These are phyloP conservation scores for Scaptomyza hsui DNA, from an alignment of 1,140 invertebrate species.

Conservation along the genomic window DNA sequence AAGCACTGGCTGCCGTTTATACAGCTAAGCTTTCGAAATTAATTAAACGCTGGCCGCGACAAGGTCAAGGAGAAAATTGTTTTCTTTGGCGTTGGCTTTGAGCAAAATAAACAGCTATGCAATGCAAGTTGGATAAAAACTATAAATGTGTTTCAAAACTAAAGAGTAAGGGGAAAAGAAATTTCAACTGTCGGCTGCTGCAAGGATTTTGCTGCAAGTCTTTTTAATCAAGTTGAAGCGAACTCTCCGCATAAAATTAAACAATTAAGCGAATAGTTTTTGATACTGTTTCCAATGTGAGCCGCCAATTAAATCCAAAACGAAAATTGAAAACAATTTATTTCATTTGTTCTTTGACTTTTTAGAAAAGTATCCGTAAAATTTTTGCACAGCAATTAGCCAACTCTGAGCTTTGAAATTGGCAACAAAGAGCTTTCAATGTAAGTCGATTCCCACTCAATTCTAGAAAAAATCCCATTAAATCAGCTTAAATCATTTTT, in stretches of 20 bases:
- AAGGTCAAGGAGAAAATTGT: slow-evolving; percentile 57
- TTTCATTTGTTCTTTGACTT: neutral
- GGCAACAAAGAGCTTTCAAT: slow-evolving; percentile 6
- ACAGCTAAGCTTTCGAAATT: slow-evolving; percentile 60
- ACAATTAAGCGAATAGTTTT: slow-evolving; percentile 62
- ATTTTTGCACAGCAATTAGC: neutral
- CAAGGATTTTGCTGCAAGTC: slow-evolving; percentile 23
- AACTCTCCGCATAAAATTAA: slow-evolving; percentile 55
- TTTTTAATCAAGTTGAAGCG: slow-evolving; percentile 49
- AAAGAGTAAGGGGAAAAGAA: slow-evolving; percentile 16
- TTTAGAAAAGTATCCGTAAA: neutral
- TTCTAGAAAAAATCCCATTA: neutral
- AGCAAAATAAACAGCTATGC: slow-evolving; percentile 29
- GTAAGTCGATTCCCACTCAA: neutral
- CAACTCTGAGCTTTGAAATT: neutral
- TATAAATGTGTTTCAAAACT: slow-evolving; percentile 3
- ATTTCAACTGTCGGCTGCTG: slow-evolving; percentile 5
- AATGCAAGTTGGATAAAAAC: slow-evolving; percentile 16
- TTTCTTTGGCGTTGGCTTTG: slow-evolving; percentile 20
- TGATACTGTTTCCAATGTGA: slow-evolving; percentile 11
- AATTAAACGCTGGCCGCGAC: slow-evolving; percentile 58
- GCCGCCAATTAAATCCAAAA: neutral
- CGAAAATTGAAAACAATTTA: neutral
- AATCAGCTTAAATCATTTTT: slow-evolving; percentile 25
- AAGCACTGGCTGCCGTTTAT: slow-evolving; percentile 49